Percentiles rank a stretch among this genome's conserved stretches.
Evolutionary conservation across 1,140 invertebrate genomes (phyloP).

Genomic region (Philotrypesis tridentata): DNA sequence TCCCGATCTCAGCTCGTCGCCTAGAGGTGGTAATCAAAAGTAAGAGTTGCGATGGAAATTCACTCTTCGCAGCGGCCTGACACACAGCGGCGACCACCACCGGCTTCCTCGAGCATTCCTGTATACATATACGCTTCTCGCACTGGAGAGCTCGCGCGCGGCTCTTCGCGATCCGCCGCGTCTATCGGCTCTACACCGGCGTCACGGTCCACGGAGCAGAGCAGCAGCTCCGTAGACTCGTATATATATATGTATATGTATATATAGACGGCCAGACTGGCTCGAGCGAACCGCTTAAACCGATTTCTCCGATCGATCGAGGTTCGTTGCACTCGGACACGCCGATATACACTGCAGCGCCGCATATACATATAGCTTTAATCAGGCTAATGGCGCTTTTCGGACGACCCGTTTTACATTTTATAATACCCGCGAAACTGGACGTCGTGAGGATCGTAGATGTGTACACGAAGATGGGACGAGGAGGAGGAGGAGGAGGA

Average conservation of each 20-base stretch:
- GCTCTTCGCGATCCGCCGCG: too few relatives aligned
- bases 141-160: too few relatives aligned
- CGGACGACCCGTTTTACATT: conserved; percentile 5
- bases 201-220: not conserved
- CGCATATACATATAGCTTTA: too few relatives aligned
- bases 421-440: not conserved
- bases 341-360: too few relatives aligned
- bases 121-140: too few relatives aligned
- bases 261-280: not conserved
- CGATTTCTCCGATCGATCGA: conserved; percentile 18
- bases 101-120: too few relatives aligned
- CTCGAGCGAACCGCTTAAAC: not conserved
- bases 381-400: conserved; percentile 10
- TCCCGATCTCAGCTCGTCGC: too few relatives aligned
- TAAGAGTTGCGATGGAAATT: not conserved
- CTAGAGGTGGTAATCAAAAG: not conserved
- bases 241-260: not conserved
- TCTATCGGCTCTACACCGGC: too few relatives aligned
- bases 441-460: too few relatives aligned
- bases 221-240: too few relatives aligned
- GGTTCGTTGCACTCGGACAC: conserved; percentile 9
- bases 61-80: not conserved
- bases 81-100: too few relatives aligned
- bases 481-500: not conserved
- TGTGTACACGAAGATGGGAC: not conserved